A percentile compares a stretch with the other conserved stretches of the same genome.
phyloP scores from a whole-genome alignment of 2,888 invertebrate species.

The Parthenolecanium corni region DNA sequence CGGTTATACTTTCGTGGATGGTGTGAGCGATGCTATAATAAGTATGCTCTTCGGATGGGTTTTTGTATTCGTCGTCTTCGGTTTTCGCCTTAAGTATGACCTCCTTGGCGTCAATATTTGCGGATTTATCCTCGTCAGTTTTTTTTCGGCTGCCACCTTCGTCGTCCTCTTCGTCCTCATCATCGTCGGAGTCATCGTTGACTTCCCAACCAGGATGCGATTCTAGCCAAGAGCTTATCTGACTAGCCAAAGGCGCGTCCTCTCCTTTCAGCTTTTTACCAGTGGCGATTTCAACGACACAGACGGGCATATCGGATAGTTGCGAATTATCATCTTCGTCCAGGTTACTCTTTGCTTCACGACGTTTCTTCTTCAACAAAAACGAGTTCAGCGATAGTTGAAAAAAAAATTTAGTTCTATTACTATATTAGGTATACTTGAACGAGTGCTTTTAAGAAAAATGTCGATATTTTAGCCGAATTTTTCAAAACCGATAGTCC shows the following conservation, averaged over 20 bases:
- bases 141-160: conserved; percentile 41
- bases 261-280: conserved; percentile 59
- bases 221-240: conserved; percentile 76
- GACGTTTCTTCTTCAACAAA: conserved; percentile 12
- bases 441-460: neutral
- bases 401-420: conserved; percentile 1
- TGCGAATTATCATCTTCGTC: conserved; percentile 55
- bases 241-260: conserved; percentile 75
- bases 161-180: conserved; percentile 47
- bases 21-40: conserved; percentile 98
- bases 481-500: no score
- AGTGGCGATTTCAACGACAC: conserved; percentile 76
- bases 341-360: conserved; percentile 1
- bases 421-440: neutral
- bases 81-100: conserved; percentile 75
- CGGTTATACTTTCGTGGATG: conserved; percentile 82
- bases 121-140: conserved; percentile 29
- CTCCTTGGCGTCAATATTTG: conserved; percentile 56
- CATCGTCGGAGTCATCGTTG: conserved; percentile 42
- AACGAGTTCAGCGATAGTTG: no score
- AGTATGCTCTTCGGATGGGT: conserved; percentile 73
- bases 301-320: conserved; percentile 66
- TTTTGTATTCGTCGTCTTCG: conserved; percentile 94
- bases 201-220: conserved; percentile 91
- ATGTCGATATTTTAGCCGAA: neutral